These are phyloP conservation scores for Tylochromis polylepis DNA, from an alignment of 2,113 vertebrate species.

Conservation along the genomic window DNA sequence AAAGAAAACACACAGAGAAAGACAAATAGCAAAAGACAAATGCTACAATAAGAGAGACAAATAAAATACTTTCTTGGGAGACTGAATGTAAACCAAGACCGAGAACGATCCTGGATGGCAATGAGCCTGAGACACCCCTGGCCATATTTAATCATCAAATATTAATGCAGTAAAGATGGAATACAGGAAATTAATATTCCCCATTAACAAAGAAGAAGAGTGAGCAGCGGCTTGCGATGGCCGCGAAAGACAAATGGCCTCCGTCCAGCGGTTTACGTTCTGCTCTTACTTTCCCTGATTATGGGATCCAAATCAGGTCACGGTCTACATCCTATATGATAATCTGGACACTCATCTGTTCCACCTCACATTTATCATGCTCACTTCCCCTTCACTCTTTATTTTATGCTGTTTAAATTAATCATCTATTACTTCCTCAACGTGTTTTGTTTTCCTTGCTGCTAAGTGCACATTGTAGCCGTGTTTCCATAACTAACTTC, in stretches of 20 bases:
- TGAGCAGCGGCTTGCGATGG: not conserved
- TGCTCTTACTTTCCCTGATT: not conserved
- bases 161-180: constrained; percentile 57
- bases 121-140: constrained; percentile 8
- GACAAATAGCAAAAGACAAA: not conserved
- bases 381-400: not conserved
- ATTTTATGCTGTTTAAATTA: not conserved
- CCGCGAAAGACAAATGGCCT: constrained; percentile 13
- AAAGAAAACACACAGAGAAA: not conserved
- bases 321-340: not conserved
- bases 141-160: constrained; percentile 53
- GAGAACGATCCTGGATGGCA: not conserved
- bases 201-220: constrained; percentile 41
- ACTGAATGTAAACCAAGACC: not conserved
- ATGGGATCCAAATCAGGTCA: not conserved
- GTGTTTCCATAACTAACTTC: not conserved
- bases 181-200: constrained; percentile 55
- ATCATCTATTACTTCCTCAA: not conserved
- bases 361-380: not conserved
- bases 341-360: not conserved
- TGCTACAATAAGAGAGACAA: not conserved
- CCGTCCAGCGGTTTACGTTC: not conserved
- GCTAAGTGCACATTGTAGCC: not conserved
- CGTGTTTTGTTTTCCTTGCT: not conserved
- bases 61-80: not conserved